Evolutionary conservation across 2,888 invertebrate species (phyloP).

Genomic region (Conchocele bisecta): DNA sequence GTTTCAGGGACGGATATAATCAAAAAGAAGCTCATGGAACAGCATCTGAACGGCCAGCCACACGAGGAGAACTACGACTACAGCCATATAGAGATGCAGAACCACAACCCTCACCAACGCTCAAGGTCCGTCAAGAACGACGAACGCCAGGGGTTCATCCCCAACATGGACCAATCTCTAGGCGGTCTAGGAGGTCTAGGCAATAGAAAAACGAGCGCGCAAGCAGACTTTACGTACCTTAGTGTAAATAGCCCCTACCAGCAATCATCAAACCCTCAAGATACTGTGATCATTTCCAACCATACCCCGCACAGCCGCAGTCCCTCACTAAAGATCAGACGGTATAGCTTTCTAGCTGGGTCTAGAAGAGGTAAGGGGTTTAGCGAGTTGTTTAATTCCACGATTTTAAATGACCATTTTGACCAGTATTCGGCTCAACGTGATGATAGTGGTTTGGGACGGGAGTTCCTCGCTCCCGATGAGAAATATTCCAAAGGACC

Average conservation of each 20-base stretch:
- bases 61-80: conserved; percentile 73
- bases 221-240: conserved; percentile 57
- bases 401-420: conserved; percentile 81
- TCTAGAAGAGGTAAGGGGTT: conserved; percentile 76
- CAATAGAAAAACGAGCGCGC: conserved; percentile 53
- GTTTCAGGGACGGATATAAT: conserved; percentile 78
- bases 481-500: conserved; percentile 43
- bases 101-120: conserved; percentile 75
- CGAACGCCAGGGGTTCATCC: conserved; percentile 46
- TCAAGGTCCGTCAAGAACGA: conserved; percentile 71
- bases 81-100: conserved; percentile 68
- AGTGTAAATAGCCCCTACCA: conserved; percentile 56
- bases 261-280: conserved; percentile 59
- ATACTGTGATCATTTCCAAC: conserved; percentile 64
- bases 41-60: conserved; percentile 56
- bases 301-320: conserved; percentile 72
- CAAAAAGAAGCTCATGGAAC: conserved; percentile 76
- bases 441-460: conserved; percentile 77
- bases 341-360: conserved; percentile 79
- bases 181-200: conserved; percentile 41
- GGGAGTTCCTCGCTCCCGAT: conserved; percentile 66
- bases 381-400: conserved; percentile 80
- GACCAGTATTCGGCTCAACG: conserved; percentile 80
- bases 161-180: conserved; percentile 43
- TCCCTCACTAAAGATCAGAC: conserved; percentile 77